phyloP scores from a whole-genome alignment of 2,797 vertebrate genomes.

The Rhincodon typus region DNA sequence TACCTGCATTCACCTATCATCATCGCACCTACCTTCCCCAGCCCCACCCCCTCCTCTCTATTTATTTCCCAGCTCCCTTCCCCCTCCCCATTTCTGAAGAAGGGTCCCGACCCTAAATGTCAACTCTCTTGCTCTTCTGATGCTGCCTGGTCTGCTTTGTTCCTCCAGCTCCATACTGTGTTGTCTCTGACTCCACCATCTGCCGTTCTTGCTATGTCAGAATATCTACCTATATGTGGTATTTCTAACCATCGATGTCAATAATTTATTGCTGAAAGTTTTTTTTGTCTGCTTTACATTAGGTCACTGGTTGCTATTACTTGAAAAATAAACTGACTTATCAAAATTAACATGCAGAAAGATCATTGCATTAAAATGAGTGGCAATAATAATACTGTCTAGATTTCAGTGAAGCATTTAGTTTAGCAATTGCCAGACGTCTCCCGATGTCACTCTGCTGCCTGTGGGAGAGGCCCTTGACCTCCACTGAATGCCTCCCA shows the following conservation, averaged over 20 bases:
- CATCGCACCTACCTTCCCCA: no score
- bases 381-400: constrained; percentile 37
- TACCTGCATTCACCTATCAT: no score
- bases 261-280: background rate
- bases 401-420: constrained; percentile 39
- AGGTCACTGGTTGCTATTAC: background rate
- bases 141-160: no score
- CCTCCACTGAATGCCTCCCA: background rate
- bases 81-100: no score
- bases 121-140: no score
- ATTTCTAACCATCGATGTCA: background rate
- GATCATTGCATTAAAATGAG: constrained; percentile 25
- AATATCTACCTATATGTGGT: background rate
- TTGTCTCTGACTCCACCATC: background rate
- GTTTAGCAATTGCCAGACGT: background rate
- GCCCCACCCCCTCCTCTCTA: no score
- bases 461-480: background rate
- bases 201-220: no score
- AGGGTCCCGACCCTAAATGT: no score
- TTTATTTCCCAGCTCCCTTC: no score
- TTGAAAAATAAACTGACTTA: background rate
- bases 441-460: background rate
- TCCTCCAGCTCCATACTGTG: no score
- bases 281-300: background rate
- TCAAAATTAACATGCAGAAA: background rate